These are phyloP conservation scores for Congeria kusceri DNA, from an alignment of 2,888 invertebrate species.

Conservation along the genomic window DNA sequence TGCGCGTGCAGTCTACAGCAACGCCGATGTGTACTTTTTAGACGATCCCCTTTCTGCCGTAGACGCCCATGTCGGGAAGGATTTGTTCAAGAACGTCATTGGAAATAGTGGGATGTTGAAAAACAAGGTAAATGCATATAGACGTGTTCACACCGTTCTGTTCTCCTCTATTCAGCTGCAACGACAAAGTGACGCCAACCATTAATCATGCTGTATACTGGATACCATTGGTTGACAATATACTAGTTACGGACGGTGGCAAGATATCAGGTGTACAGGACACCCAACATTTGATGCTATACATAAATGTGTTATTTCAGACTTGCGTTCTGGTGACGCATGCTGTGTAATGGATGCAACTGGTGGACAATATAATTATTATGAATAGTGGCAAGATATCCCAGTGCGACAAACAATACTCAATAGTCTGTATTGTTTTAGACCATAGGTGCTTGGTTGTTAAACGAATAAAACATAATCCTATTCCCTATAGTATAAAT, in stretches of 20 bases:
- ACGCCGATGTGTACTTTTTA: slow-evolving; percentile 85
- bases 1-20: slow-evolving; percentile 85
- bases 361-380: slow-evolving; percentile 95
- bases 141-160: too few species aligned
- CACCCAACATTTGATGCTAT: too few species aligned
- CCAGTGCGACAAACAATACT: slow-evolving; percentile 96
- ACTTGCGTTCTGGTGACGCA: slow-evolving; percentile 98
- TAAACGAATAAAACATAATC: too few species aligned
- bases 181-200: too few species aligned
- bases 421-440: too few species aligned
- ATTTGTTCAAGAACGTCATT: slow-evolving; percentile 85
- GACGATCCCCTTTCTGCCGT: slow-evolving; percentile 86
- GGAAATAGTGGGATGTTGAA: slow-evolving; percentile 83
- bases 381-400: slow-evolving; percentile 94
- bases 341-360: slow-evolving; percentile 95
- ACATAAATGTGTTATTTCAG: too few species aligned
- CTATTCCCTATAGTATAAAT: too few species aligned
- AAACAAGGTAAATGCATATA: slow-evolving; percentile 79
- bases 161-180: too few species aligned
- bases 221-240: slow-evolving; percentile 94
- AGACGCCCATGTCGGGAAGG: slow-evolving; percentile 85
- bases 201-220: slow-evolving; percentile 98
- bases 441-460: too few species aligned
- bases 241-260: slow-evolving; percentile 95
- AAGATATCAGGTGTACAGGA: too few species aligned